A percentile compares a stretch with the other conserved stretches of the same genome.
Evolutionary conservation across 2,888 invertebrate genomes (phyloP).

Genomic region (Steinernema scapterisci): DNA sequence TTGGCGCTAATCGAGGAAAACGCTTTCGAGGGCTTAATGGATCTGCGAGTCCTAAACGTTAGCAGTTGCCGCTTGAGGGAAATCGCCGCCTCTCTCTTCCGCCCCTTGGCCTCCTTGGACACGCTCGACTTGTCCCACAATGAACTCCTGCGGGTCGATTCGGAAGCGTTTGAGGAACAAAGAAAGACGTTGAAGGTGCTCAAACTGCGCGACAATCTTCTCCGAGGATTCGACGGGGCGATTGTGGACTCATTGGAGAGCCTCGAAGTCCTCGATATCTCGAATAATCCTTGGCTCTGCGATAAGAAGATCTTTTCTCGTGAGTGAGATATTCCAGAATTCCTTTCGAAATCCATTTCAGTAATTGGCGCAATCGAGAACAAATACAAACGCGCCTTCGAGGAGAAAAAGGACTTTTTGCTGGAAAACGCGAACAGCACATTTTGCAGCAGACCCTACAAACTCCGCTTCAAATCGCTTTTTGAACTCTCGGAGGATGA

Average conservation of each 20-base stretch:
- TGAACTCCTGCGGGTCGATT: slow-evolving; percentile 50
- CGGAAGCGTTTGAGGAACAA: slow-evolving; percentile 46
- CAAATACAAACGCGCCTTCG: slow-evolving; percentile 48
- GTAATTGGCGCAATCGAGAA: slow-evolving; percentile 54
- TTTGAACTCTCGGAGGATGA: slow-evolving; percentile 41
- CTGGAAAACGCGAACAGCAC: slow-evolving; percentile 56
- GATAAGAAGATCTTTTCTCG: slow-evolving; percentile 48
- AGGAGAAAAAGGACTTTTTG: slow-evolving; percentile 50
- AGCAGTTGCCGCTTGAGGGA: background rate
- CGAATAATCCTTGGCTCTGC: slow-evolving; percentile 68
- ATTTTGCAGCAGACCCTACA: slow-evolving; percentile 66
- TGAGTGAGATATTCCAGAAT: slow-evolving; percentile 34
- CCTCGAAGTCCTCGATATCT: slow-evolving; percentile 66
- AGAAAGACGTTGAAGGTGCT: slow-evolving; percentile 74
- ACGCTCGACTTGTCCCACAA: slow-evolving; percentile 54
- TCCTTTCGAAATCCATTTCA: slow-evolving; percentile 34
- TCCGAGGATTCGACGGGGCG: slow-evolving; percentile 76
- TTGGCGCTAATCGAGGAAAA: slow-evolving; percentile 41
- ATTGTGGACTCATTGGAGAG: slow-evolving; percentile 76
- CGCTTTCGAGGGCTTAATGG: slow-evolving; percentile 45
- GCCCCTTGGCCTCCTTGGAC: background rate
- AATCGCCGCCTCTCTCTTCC: background rate
- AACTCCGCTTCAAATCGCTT: slow-evolving; percentile 38
- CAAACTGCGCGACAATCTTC: slow-evolving; percentile 83
- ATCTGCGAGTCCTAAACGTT: slow-evolving; percentile 34